Percentiles rank a stretch among this genome's conserved stretches.
Evolutionary conservation across 2,113 vertebrate genomes (phyloP).

Genomic region (Polypterus bichir): DNA sequence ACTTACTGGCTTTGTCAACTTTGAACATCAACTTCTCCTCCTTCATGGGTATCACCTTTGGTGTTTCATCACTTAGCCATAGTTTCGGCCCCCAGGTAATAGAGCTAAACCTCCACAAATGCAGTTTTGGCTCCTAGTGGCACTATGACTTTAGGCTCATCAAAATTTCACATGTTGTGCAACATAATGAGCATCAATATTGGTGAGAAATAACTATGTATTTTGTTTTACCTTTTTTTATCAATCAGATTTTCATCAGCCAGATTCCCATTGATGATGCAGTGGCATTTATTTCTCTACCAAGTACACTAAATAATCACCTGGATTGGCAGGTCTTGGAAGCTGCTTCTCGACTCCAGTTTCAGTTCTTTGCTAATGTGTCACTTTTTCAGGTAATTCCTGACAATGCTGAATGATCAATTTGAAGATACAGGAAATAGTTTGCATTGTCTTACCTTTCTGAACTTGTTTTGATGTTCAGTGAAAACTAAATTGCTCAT

Average conservation of each 20-base stretch:
- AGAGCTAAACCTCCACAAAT: neutral
- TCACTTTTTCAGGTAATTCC: conserved; percentile 66
- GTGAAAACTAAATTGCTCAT: too few relatives aligned
- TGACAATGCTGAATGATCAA: neutral
- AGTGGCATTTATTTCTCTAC: conserved; percentile 60
- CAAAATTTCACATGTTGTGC: too few relatives aligned
- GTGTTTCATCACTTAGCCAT: conserved; percentile 35
- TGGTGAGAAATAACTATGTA: neutral
- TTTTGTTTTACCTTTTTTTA: neutral
- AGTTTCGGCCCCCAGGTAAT: conserved; percentile 52
- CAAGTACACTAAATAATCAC: conserved; percentile 37
- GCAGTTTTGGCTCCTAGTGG: too few relatives aligned
- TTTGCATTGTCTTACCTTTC: too few relatives aligned
- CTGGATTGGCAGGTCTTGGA: conserved; percentile 24
- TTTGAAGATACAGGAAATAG: too few relatives aligned
- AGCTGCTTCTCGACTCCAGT: conserved; percentile 55
- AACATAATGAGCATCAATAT: neutral
- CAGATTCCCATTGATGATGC: conserved; percentile 28
- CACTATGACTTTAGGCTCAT: too few relatives aligned
- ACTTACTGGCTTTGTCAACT: conserved; percentile 52
- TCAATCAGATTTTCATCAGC: conserved; percentile 47
- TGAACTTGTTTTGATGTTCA: too few relatives aligned
- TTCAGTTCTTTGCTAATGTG: conserved; percentile 62
- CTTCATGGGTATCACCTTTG: conserved; percentile 65
- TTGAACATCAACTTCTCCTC: conserved; percentile 29